Conservation (phyloP, 1,140 invertebrate genomes). For the Contarinia nasturtii region DNA sequence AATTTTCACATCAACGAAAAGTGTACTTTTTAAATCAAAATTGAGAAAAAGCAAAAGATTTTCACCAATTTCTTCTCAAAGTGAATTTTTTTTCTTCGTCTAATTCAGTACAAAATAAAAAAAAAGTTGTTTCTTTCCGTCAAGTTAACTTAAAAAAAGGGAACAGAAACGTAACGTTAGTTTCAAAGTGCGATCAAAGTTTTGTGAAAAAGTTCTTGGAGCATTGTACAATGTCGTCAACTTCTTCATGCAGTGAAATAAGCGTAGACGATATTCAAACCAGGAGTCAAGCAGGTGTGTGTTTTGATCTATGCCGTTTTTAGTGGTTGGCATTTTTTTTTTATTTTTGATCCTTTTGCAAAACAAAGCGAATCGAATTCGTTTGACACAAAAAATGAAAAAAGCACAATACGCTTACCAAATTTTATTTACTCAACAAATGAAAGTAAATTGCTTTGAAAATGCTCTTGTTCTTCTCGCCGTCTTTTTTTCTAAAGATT, state of each 20-base stretch:
- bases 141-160: neutral
- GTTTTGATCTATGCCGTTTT: neutral
- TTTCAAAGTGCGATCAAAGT: neutral
- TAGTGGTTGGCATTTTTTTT: neutral
- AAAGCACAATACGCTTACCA: neutral
- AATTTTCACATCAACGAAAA: neutral
- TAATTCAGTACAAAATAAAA: neutral
- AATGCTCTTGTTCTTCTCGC: neutral
- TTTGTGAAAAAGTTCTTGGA: neutral
- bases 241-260: conserved; percentile 4
- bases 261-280: conserved; percentile 4
- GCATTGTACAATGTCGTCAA: conserved; percentile 2
- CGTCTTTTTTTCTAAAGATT: too few species aligned
- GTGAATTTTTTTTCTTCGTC: neutral
- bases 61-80: neutral
- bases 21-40: neutral
- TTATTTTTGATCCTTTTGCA: neutral
- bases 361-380: neutral
- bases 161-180: neutral
- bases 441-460: neutral
- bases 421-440: neutral
- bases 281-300: conserved; percentile 1
- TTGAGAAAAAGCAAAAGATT: neutral
- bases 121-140: neutral
- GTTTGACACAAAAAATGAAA: neutral